Percentiles rank a stretch among this genome's conserved stretches.
Conservation (phyloP, 2,888 invertebrate genomes). For the Caenorhabditis angaria region DNA sequence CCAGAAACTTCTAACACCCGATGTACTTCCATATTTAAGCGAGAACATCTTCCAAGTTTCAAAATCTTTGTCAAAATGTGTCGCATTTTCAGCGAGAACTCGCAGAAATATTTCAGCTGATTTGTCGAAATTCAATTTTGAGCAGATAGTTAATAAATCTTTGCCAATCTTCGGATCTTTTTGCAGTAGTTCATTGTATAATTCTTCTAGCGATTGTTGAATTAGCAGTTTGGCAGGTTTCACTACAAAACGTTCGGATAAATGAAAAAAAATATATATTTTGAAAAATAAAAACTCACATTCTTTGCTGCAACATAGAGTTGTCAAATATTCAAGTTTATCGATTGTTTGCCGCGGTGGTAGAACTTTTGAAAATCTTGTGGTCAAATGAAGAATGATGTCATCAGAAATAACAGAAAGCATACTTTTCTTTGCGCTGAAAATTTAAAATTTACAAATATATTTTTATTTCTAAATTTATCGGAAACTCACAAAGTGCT, state of each 20-base stretch:
- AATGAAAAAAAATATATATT: background rate
- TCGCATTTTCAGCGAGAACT: conserved; percentile 10
- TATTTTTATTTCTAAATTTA: too few species aligned
- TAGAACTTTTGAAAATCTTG: background rate
- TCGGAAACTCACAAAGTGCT: conserved; percentile 20
- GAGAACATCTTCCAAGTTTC: conserved; percentile 30
- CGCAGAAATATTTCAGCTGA: conserved; percentile 27
- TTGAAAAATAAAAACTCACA: conserved; percentile 4
- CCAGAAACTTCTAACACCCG: conserved; percentile 38
- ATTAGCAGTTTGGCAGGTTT: conserved; percentile 14
- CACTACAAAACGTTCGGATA: background rate
- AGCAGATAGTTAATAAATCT: conserved; percentile 13
- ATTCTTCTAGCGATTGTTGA: background rate
- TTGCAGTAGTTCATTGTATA: conserved; percentile 17
- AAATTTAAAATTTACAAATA: conserved; percentile 5
- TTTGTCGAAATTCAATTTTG: conserved; percentile 17
- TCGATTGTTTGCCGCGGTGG: background rate
- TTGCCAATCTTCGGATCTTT: conserved; percentile 8
- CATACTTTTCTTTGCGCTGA: conserved; percentile 17
- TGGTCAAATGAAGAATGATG: conserved; percentile 13
- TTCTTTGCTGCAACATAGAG: conserved; percentile 6
- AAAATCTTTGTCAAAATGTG: conserved; percentile 23
- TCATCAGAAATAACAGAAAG: conserved; percentile 23
- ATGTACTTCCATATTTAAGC: conserved; percentile 24
- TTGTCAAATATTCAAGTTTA: conserved; percentile 5